Evolutionary conservation across 2,888 invertebrate species (phyloP).

Genomic region (Troides helena): DNA sequence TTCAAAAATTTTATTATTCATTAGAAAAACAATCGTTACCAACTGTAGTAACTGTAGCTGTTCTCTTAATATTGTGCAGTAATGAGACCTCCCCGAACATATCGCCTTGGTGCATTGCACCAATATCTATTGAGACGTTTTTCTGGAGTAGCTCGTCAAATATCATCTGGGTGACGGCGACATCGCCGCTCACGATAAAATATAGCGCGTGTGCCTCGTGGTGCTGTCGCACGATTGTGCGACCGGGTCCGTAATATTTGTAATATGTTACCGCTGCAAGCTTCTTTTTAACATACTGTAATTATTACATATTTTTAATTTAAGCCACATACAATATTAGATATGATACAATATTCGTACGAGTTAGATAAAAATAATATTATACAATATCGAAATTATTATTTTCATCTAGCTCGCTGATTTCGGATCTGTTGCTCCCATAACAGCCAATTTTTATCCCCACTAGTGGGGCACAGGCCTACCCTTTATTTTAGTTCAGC

Average conservation of each 20-base stretch:
- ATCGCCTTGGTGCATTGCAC: slow-evolving; percentile 78
- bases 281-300: slow-evolving; percentile 79
- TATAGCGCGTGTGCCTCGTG: slow-evolving; percentile 82
- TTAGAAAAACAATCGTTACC: slow-evolving; percentile 49
- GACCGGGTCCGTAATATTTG: slow-evolving; percentile 79
- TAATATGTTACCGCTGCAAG: slow-evolving; percentile 82
- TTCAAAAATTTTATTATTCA: not conserved
- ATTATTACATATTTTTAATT: not conserved
- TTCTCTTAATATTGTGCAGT: slow-evolving; percentile 80
- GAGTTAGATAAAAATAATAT: too few species aligned
- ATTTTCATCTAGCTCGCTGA: too few species aligned
- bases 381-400: too few species aligned
- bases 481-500: too few species aligned
- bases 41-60: slow-evolving; percentile 80
- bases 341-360: too few species aligned
- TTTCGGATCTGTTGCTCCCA: too few species aligned
- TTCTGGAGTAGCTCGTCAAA: slow-evolving; percentile 75
- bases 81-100: slow-evolving; percentile 85
- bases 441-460: too few species aligned
- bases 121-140: slow-evolving; percentile 68
- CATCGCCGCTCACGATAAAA: slow-evolving; percentile 82
- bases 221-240: slow-evolving; percentile 82
- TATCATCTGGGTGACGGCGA: slow-evolving; percentile 69
- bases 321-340: too few species aligned
- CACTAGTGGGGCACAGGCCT: too few species aligned